A percentile compares a stretch with the other conserved stretches of the same genome.
phyloP scores from a whole-genome alignment of 2,888 invertebrate genomes.

The Ischnura elegans region DNA sequence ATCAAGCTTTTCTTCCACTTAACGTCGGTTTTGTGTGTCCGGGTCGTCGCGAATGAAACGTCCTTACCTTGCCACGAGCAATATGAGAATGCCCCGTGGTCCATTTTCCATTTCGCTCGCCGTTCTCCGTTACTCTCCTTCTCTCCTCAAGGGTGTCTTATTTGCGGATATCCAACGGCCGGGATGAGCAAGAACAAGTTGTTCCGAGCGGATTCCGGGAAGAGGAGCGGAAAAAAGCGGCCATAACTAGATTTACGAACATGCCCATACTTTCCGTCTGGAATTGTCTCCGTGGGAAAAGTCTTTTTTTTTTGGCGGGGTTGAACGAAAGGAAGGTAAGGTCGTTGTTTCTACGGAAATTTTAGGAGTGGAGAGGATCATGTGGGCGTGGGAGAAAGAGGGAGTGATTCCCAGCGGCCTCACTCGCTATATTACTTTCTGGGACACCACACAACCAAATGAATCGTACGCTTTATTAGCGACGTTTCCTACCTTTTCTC shows the following conservation, averaged over 20 bases:
- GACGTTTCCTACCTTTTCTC: constrained; percentile 36
- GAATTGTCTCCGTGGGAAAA: constrained; percentile 16
- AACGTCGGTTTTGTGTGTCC: neutral
- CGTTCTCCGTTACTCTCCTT: neutral
- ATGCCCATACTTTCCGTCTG: neutral
- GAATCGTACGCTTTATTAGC: constrained; percentile 55
- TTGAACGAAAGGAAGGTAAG: neutral
- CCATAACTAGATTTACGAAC: neutral
- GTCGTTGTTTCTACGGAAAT: neutral
- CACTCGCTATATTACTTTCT: neutral
- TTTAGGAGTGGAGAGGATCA: neutral
- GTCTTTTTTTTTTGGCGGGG: neutral
- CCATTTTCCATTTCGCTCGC: neutral
- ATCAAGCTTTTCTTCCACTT: neutral
- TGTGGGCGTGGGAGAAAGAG: neutral
- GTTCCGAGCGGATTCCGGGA: neutral
- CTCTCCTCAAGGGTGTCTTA: neutral
- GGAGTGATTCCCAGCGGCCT: neutral
- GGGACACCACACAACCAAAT: constrained; percentile 57
- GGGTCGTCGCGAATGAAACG: neutral
- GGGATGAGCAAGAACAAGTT: neutral
- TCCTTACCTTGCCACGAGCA: neutral
- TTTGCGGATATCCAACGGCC: neutral
- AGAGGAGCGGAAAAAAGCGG: neutral
- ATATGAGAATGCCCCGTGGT: neutral